Evolutionary conservation across 1,140 invertebrate genomes (phyloP), one percentile per base, ranked within the genome.

Genomic region (Drosophila punjabiensis): DNA sequence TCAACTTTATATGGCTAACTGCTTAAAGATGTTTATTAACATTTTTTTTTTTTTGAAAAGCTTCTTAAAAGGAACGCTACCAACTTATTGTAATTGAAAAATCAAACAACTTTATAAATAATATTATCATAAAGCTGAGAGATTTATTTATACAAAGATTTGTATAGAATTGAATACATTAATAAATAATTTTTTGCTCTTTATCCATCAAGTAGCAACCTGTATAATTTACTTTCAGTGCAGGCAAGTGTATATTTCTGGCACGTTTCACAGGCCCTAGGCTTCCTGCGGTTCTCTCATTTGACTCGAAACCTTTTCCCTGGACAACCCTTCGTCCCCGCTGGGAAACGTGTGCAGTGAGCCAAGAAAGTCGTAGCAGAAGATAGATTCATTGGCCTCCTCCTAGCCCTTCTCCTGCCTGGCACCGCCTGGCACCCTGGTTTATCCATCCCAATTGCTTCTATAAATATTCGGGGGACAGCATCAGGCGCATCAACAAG

Each of bases 331-430:
- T 53, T 69, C 48, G 9, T 43, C 50, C 50, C 74, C 39, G 32
- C 63, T 39, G 48, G 68, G 39, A 37, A 60, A 62, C 59, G 66
- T 78, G 76, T 87, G 83, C 64, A 56, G 33, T 16, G 39, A 47
- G 39, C 16, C 50, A 18, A 56, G 32, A 55, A 53, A 35, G 10
- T 47, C 48, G 2, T n/a, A 20, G 28, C 48, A 35, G 20, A 43
- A 43, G 68, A 35, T 52, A 35, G 37, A 74, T 74, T 74, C 37
- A 53, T 62, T 53, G 59, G 53, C 52, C 66, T 48, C 5, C 41
- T 59, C 50, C 16, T 8, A 14, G 30, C 14, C 33, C 13, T 18
- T 30, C 30, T 37, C 13, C 32, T 56, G 18, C 35, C 35, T 53
- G 70, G 16, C 69, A 73, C 55, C 45, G 53, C 70, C 68, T 73